phyloP scores from a whole-genome alignment of 2,888 invertebrate genomes.

The Belgica antarctica region DNA sequence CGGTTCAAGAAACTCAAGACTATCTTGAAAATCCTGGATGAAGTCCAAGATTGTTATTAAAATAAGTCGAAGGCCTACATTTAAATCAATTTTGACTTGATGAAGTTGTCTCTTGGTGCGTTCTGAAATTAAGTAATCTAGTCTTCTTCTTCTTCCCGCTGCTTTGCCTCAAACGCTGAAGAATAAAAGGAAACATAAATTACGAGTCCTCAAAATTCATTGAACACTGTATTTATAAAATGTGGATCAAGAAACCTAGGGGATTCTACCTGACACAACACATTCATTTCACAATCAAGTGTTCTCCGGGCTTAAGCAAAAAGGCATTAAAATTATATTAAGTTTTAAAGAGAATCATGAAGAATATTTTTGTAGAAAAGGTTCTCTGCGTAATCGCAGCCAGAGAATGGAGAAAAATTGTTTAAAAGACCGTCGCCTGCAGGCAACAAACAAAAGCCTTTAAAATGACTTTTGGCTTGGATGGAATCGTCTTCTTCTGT shows the following conservation, averaged over 20 bases:
- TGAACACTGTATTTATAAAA: background rate
- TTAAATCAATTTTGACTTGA: too few species aligned
- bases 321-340: constrained; percentile 34
- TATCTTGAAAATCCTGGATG: too few species aligned
- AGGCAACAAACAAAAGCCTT: constrained; percentile 38
- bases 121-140: background rate
- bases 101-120: background rate
- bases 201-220: constrained; percentile 22
- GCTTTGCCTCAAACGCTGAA: too few species aligned
- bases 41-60: too few species aligned
- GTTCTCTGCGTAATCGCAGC: constrained; percentile 15
- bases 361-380: constrained; percentile 29
- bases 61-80: too few species aligned
- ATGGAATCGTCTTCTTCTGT: background rate
- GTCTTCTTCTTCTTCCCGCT: background rate
- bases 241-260: constrained; percentile 34
- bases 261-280: constrained; percentile 41
- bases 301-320: constrained; percentile 2
- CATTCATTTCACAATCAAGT: constrained; percentile 20
- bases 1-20: too few species aligned
- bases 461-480: constrained; percentile 26
- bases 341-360: constrained; percentile 23
- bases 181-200: constrained; percentile 28
- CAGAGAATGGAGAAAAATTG: background rate
- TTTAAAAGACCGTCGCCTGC: constrained; percentile 39